A percentile compares a stretch with the other conserved stretches of the same genome.
Conservation (phyloP, 30 jellyfish, hydroid and myxozoan species). For the Rhopilema esculentum region DNA sequence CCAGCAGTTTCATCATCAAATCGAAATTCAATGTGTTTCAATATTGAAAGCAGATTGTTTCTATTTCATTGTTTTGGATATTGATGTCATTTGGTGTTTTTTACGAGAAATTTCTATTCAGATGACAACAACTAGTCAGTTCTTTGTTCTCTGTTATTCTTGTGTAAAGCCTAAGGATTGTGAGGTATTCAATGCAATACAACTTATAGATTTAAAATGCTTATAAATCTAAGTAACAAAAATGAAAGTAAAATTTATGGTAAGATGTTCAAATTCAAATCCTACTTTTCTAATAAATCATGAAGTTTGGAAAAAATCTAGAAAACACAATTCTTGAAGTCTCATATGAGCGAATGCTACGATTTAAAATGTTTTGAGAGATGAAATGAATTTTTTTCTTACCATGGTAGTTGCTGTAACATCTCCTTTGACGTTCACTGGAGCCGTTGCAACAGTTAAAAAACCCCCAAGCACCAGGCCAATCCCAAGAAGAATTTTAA, state of each 20-base stretch:
- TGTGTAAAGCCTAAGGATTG: no score
- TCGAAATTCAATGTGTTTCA: not conserved
- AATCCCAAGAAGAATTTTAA: not conserved
- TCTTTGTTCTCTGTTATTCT: no score
- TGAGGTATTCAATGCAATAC: no score
- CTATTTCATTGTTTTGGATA: not conserved
- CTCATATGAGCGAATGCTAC: no score
- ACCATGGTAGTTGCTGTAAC: not conserved
- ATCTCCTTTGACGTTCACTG: not conserved
- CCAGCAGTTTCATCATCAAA: no score
- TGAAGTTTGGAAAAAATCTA: no score
- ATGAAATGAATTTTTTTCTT: not conserved
- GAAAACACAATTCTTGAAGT: no score
- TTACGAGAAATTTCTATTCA: not conserved
- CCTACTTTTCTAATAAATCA: no score
- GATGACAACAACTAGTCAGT: not conserved
- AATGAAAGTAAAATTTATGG: no score
- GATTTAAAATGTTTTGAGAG: not conserved
- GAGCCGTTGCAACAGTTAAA: not conserved
- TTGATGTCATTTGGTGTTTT: not conserved
- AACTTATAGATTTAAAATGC: no score
- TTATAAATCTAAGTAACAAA: no score
- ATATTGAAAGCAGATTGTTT: not conserved
- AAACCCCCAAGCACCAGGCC: not conserved
- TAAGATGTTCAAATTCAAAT: no score